These are phyloP conservation scores for Porites lobata DNA, from an alignment of 92 coral and sea anemone genomes.

Conservation along the genomic window DNA sequence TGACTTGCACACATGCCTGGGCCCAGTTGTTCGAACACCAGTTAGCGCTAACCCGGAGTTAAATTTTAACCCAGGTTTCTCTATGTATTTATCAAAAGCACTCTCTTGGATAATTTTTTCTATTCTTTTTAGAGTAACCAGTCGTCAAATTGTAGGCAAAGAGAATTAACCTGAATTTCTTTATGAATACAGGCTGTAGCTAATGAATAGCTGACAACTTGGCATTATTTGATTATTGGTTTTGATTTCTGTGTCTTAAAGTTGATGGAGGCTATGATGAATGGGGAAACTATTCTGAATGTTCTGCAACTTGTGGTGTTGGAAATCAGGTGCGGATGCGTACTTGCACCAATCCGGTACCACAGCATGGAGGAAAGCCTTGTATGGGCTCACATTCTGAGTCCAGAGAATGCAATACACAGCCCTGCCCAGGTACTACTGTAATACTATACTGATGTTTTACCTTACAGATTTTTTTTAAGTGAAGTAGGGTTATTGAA, in stretches of 20 bases:
- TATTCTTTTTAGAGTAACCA: too few species aligned
- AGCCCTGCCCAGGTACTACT: slow-evolving; percentile 82
- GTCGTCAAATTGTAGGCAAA: too few species aligned
- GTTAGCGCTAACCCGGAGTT: too few species aligned
- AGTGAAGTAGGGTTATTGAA: too few species aligned
- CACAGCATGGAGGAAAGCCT: slow-evolving; percentile 83
- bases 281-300: slow-evolving; percentile 86
- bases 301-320: slow-evolving; percentile 81
- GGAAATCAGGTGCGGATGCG: slow-evolving; percentile 83
- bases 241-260: neutral
- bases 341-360: slow-evolving; percentile 84
- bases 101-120: too few species aligned
- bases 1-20: too few species aligned
- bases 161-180: too few species aligned
- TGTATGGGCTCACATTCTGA: slow-evolving; percentile 78
- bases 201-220: neutral
- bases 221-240: neutral
- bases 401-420: slow-evolving; percentile 79
- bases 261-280: slow-evolving; percentile 94
- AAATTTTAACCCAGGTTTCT: too few species aligned
- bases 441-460: neutral
- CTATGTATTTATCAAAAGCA: too few species aligned
- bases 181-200: too few species aligned
- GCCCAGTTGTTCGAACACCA: too few species aligned
- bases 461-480: too few species aligned